Evolutionary conservation across 2,888 invertebrate genomes (phyloP).

Genomic region (Tetropium fuscum): DNA sequence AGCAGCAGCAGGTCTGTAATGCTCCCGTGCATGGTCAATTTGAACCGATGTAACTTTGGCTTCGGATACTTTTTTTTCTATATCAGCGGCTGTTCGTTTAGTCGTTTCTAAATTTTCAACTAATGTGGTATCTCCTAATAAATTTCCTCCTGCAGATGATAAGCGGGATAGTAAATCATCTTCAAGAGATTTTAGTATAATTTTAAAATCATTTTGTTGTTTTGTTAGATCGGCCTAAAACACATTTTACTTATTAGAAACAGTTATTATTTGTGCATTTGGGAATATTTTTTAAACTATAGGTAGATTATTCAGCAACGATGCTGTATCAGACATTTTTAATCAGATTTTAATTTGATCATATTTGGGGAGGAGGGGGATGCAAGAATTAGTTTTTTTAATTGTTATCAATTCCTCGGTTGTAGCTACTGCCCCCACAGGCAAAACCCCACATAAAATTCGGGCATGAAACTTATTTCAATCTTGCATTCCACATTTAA

Average conservation of each 20-base stretch:
- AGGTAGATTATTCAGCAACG: no score
- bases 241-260: not conserved
- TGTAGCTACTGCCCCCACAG: no score
- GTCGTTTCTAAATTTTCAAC: conserved; percentile 97
- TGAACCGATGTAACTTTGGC: conserved; percentile 92
- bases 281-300: no score
- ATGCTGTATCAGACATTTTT: no score
- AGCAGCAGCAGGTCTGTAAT: conserved; percentile 89
- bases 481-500: no score
- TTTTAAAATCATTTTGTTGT: conserved; percentile 98
- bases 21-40: conserved; percentile 94
- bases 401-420: no score
- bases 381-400: no score
- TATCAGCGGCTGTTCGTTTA: conserved; percentile 95
- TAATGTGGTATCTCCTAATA: conserved; percentile 92
- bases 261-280: no score
- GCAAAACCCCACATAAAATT: no score
- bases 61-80: conserved; percentile 92
- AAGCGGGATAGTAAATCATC: conserved; percentile 91
- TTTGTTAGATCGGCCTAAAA: conserved; percentile 87
- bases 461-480: no score
- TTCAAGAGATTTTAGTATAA: conserved; percentile 91
- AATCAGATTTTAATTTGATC: no score
- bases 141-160: conserved; percentile 93
- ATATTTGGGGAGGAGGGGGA: no score